These are phyloP conservation scores for Ernsta delagoae DNA, from an alignment of 2,888 invertebrate species.

Conservation along the genomic window DNA sequence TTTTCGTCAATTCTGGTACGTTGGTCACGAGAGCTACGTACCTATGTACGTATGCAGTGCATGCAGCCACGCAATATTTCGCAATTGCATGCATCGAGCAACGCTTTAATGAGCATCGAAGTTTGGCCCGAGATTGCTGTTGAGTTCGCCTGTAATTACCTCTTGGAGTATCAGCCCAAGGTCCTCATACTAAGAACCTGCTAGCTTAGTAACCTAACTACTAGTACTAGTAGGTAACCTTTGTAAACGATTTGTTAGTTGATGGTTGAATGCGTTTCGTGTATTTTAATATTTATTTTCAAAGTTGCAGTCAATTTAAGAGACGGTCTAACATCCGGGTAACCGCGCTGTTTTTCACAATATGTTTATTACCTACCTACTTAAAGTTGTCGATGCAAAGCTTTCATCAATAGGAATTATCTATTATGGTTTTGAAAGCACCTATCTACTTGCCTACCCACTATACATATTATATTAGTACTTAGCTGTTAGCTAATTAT, in stretches of 20 bases:
- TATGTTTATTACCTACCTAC: too few relatives aligned
- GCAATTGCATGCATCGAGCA: slow-evolving; percentile 10
- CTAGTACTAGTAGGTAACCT: background rate
- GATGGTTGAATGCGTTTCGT: background rate
- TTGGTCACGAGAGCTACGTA: background rate
- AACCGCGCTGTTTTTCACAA: too few relatives aligned
- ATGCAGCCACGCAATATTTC: background rate
- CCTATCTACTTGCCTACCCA: too few relatives aligned
- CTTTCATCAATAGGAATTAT: too few relatives aligned
- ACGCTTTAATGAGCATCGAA: slow-evolving; percentile 8
- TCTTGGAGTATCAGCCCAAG: slow-evolving; percentile 5
- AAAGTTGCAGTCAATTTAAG: background rate
- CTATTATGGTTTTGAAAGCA: too few relatives aligned
- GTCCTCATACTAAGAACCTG: background rate
- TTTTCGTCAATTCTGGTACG: background rate
- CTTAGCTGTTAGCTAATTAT: too few relatives aligned
- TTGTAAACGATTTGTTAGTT: background rate
- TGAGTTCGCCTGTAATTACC: slow-evolving; percentile 7
- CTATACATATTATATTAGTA: too few relatives aligned
- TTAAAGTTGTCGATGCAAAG: too few relatives aligned
- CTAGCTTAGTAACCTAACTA: too few relatives aligned
- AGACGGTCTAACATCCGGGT: too few relatives aligned
- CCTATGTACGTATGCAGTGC: too few relatives aligned
- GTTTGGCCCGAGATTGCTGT: slow-evolving; percentile 1
- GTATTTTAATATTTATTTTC: too few relatives aligned